Conservation (phyloP, 2,888 invertebrate species). For the Chydorus sphaericus region DNA sequence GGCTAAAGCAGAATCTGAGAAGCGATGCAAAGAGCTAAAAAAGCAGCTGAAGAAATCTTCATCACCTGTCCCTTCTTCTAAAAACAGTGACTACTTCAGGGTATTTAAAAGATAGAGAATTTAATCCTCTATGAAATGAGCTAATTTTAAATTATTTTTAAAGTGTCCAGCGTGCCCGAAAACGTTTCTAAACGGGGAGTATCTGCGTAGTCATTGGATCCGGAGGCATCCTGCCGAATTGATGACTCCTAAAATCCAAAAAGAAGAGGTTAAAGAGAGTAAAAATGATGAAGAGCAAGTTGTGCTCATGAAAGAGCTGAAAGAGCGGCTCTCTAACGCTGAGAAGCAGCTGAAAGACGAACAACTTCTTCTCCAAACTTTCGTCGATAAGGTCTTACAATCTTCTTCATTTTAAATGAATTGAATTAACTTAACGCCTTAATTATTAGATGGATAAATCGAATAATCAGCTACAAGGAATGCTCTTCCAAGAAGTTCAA, state of each 20-base stretch:
- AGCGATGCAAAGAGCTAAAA: background rate
- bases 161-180: constrained; percentile 8
- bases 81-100: background rate
- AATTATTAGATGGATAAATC: background rate
- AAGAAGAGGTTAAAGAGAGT: no score
- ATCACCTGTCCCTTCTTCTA: background rate
- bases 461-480: background rate
- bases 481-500: background rate
- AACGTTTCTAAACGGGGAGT: constrained; percentile 6
- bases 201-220: background rate
- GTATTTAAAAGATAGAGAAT: background rate
- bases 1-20: constrained; percentile 1
- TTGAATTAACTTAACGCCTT: background rate
- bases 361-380: background rate
- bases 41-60: background rate
- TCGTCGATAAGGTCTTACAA: background rate
- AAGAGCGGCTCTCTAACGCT: background rate
- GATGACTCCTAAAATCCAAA: no score
- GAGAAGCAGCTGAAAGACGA: background rate
- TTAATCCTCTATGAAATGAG: background rate
- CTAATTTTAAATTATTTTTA: background rate
- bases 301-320: background rate
- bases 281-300: no score
- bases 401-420: background rate
- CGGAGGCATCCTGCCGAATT: background rate